Base-by-base conservation (phyloP, 2,113 vertebrate species). In the Aplodontia rufa region DNA sequence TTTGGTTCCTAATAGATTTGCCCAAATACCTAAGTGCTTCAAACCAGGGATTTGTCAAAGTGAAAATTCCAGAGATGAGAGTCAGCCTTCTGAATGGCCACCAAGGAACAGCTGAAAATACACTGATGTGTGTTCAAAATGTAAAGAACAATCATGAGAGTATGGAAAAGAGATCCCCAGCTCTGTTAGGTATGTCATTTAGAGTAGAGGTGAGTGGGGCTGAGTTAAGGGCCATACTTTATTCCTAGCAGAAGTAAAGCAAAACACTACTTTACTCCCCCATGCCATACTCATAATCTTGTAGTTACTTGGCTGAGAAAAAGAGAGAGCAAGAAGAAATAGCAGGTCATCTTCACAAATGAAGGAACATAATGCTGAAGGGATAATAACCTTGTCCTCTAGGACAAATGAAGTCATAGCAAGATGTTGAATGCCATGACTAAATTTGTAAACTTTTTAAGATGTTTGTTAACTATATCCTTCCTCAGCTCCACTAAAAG, bases 1-100 rank as follows among this genome's bases (percentile, higher is more conserved):
- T 71, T 85, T 93, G 78, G 69, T 93, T 87, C 62, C 60, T 81
- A 76, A 45, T 49, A 81, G 72, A 76, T 95, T 86, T 60, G 30
- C 84, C 42, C 47, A 47, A 92, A 86, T 78, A 60, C 24, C 35
- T 92, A 94, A 93, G 32, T 55, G 79, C 7, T 74, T 96, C 82
- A 74, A 69, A 90, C n/a, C 40, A 78, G 47, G 24, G 32, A 87
- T 68, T 92, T 94, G 89, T 60, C 74, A 87, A 78, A 66, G 20
- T 28, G 37, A 86, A 24, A 93, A 49, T 20, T 68, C 74, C 14
- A 87, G 84, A 78, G 47, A 58, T 81, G 22, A 49, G 17, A 89
- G 9, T 92, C 45, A 85, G 66, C 51, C 81, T 93, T 90, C 72
- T 82, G 28, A 93, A 92, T 20, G 78, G 1, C 90, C 49, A 75